These are phyloP conservation scores for Polypedilum vanderplanki DNA, from an alignment of 1,140 invertebrate genomes.

Conservation along the genomic window DNA sequence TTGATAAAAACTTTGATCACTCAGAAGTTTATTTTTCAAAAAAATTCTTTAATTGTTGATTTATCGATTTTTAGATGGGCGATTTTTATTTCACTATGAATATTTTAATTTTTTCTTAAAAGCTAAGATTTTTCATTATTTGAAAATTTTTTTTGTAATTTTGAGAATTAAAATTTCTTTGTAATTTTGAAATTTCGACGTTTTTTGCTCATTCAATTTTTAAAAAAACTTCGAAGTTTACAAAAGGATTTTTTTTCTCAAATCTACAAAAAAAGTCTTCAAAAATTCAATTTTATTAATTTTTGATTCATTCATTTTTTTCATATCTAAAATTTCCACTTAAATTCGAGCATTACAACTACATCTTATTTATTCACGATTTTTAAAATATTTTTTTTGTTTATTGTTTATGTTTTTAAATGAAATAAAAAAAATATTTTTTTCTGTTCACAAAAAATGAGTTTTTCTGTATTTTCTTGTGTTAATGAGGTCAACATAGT, in stretches of 20 bases:
- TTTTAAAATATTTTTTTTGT: not conserved
- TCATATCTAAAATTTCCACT: slow-evolving; percentile 8
- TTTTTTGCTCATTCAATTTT: too few species aligned
- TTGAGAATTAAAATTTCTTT: too few species aligned
- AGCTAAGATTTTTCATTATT: too few species aligned
- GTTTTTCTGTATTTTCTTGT: not conserved
- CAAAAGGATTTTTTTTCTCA: not conserved
- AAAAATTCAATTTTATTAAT: not conserved
- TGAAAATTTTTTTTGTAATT: too few species aligned
- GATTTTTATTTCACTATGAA: too few species aligned
- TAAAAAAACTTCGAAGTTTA: too few species aligned
- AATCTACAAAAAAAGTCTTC: not conserved
- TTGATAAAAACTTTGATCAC: too few species aligned
- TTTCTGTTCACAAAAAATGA: not conserved
- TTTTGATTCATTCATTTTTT: not conserved
- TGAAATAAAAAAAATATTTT: not conserved
- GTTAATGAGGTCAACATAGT: not conserved
- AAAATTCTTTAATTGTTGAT: too few species aligned
- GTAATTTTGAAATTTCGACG: too few species aligned
- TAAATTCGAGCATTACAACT: not conserved
- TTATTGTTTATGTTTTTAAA: not conserved
- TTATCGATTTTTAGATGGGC: too few species aligned
- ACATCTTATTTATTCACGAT: not conserved
- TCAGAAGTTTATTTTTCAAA: too few species aligned
- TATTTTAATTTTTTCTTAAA: too few species aligned